Base-by-base conservation (phyloP, 1,140 invertebrate species). In the Dufourea novaeangliae region DNA sequence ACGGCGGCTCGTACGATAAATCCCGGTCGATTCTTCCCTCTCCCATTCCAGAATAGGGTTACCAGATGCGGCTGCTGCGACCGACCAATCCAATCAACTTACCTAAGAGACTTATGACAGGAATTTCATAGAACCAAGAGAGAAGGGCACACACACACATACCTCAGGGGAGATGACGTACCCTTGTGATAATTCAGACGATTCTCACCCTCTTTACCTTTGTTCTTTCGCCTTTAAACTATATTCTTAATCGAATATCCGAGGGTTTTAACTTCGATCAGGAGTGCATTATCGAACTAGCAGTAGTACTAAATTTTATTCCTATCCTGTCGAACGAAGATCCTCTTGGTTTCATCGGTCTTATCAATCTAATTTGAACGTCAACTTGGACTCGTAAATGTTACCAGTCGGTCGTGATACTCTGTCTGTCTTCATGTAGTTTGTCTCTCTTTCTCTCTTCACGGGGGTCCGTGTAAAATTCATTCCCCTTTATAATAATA, bases 401-500 rank as follows among this genome's bases (percentile, higher is more conserved):
- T 6, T 22, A 12, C 41, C 7, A 25, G 52, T 32, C 27, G 3
- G 41, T 22, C n/a, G 22, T 8, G 2, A 6, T 32, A 1, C 11
- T 32, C 8, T 8, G 34, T 37, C n/a, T n/a, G n/a, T n/a, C n/a
- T 37, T 37, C 34, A 37, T 37, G n/a, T 8, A 37, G 34, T 37
- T 37, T 37, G 3, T 37, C 25, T 22, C 10, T 25, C 11, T 10
- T 17, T 27, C 5, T 14, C n/a, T 27, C 37, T 59, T 29, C 14
- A 22, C 39, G 29, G 4, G 11, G 54, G 56, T 68, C 74, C 80
- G 69, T 78, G 78, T 72, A 83, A 83, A 84, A 86, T 86, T 81
- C 81, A 86, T 86, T 70, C 62, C 54, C 76, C 70, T 77, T 84
- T 86, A 81, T 75, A 86, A 86, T 78, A 83, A 86, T 86, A 86